Conservation (phyloP, 2,113 vertebrate species). For the Burhinus bistriatus region DNA sequence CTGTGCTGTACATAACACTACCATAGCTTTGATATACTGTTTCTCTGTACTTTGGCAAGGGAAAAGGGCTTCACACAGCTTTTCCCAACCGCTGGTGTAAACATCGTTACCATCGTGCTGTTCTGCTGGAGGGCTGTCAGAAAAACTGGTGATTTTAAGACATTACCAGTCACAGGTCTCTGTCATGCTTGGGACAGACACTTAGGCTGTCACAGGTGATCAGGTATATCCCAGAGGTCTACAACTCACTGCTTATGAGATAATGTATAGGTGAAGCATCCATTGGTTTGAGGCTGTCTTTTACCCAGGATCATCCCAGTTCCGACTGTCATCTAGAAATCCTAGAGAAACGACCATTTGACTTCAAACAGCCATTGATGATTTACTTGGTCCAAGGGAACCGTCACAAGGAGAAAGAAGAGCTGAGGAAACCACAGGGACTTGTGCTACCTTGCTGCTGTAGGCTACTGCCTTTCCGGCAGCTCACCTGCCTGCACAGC, state of each 20-base stretch:
- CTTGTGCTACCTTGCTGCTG: not conserved
- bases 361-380: not conserved
- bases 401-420: not conserved
- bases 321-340: not conserved
- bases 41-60: not conserved
- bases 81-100: not conserved
- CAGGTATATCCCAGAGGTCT: not conserved
- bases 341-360: not conserved
- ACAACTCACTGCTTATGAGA: not conserved
- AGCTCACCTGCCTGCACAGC: not conserved
- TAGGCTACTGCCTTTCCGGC: not conserved
- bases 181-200: not conserved
- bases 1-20: rapidly evolving
- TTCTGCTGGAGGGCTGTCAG: not conserved
- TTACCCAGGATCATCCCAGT: not conserved
- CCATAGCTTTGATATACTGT: not conserved
- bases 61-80: not conserved
- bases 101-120: not conserved
- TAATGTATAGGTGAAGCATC: not conserved
- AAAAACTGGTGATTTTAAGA: not conserved
- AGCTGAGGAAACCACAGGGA: not conserved
- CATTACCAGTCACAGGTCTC: not conserved
- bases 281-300: not conserved
- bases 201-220: not conserved
- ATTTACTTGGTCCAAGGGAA: not conserved